Base-by-base conservation (phyloP, 2,113 vertebrate genomes). In the Microtus montanus region DNA sequence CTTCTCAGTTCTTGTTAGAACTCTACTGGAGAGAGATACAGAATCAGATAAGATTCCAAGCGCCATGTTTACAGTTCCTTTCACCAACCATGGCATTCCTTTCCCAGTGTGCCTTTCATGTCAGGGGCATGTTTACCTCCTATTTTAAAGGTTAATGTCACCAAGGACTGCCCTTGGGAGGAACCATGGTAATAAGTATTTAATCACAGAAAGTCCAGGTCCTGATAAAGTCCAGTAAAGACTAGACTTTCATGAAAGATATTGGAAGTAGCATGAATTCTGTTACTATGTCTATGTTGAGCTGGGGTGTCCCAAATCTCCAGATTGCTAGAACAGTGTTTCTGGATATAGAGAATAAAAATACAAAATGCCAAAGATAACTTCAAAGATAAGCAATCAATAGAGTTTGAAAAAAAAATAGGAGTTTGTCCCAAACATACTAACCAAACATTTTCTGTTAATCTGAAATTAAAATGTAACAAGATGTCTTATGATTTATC, bases 381-480 rank as follows among this genome's bases (percentile, higher is more conserved):
- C 63, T 86, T 44, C 20, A 49, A 71, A 52, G 66, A 49, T n/a
- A 87, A 70, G 47, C 64, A 87, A 52, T 28, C 58, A 30, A 64
- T 64, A 84, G 44, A 71, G 66, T 52, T 71, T 71, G 33, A 68
- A 49, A 52, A 41, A 63, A 63, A 84, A 49, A 49, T 49, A 86
- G 52, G 33, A 49, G 41, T 86, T 68, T 68, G 64, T 35, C 41
- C 83, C 83, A 86, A 86, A 86, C 41, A 86, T 26, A 70, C 33
- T 49, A 49, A 49, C 44, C 47, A 87, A 70, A 87, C 84, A 70
- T 70, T 70, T 70, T 70, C 66, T 87, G 84, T 87, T 71, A 70
- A 52, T 87, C 84, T 70, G 64, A 87, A 70, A 87, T 70, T 87
- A 70, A 70, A 87, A 87, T 71, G 47, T 71, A 87, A 49, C 66